A percentile compares a stretch with the other conserved stretches of the same genome.
Conservation (phyloP, 1,140 invertebrate genomes). For the Aphidius ervi region DNA sequence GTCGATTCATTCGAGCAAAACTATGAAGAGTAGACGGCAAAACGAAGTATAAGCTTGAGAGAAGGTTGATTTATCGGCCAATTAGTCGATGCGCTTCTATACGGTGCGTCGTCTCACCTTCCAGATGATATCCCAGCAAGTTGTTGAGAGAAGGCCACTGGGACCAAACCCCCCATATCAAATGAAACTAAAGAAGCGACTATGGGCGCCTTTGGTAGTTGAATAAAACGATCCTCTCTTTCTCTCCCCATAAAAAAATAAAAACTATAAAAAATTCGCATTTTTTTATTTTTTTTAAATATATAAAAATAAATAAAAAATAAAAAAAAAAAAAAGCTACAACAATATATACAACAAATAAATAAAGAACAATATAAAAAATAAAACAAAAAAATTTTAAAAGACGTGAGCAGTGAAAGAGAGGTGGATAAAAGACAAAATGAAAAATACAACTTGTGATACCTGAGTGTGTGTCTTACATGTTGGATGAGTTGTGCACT, state of each 20-base stretch:
- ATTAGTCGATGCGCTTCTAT: conserved; percentile 43
- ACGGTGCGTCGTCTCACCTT: conserved; percentile 41
- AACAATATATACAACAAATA: neutral
- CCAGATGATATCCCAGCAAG: conserved; percentile 39
- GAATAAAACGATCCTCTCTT: conserved; percentile 1
- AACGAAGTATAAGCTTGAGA: conserved; percentile 14
- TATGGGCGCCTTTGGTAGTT: neutral
- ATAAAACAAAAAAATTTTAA: conserved; percentile 3
- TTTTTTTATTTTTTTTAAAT: too few species aligned
- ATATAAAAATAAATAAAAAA: too few species aligned
- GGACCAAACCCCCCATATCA: conserved; percentile 11
- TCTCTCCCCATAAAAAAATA: too few species aligned
- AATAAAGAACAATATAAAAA: conserved; percentile 6
- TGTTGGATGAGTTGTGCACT: too few species aligned
- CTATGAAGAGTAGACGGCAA: conserved; percentile 17
- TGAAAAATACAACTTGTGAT: too few species aligned
- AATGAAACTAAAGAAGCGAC: conserved; percentile 19
- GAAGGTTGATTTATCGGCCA: conserved; percentile 46
- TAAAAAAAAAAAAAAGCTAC: too few species aligned
- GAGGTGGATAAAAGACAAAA: too few species aligned
- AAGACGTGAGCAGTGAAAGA: too few species aligned
- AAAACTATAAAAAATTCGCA: too few species aligned
- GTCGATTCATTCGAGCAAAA: conserved; percentile 1
- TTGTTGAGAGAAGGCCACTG: conserved; percentile 30
- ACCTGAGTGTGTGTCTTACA: too few species aligned